Base-by-base conservation (phyloP, 2,888 invertebrate species). In the Isotomurus palustris region DNA sequence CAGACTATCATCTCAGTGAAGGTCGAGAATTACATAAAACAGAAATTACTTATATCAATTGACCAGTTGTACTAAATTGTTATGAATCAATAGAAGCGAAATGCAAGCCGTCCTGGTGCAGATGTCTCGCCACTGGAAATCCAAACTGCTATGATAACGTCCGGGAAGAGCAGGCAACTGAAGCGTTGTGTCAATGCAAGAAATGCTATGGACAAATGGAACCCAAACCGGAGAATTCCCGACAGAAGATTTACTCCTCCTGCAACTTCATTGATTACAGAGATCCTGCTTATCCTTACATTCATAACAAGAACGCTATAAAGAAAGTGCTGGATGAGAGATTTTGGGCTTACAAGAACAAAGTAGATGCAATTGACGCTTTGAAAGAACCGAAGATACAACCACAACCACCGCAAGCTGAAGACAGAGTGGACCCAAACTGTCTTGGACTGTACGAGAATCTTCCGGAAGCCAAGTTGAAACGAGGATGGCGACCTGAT, bases 51-150 rank as follows among this genome's bases (percentile, higher is more conserved):
- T 14, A 40, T n/a, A 40, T 40, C 17, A 8, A 32, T 10, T 10
- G 14, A 10, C 8, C 14, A 3, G 38, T 27, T 19, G 12, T 38
- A 40, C 17, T 19, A 10, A 53, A 44, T 36, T 29, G 53, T 22
- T n/a, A 55, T 59, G 19, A 32, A 53, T 50, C 22, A 32, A 14
- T 27, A 56, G 59, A 51, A 2, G 44, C 52, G 6, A 51, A 60
- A 25, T 51, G 48, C 12, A 68, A 65, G 38, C 59, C 61, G 8
- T 36, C 58, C 8, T 68, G 68, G 68, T 65, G 66, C 40, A 51
- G 64, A 22, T 68, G 68, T 53, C 55, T 68, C 49, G 65, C 68
- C 3, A 68, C 68, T 3, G 64, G 66, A 17, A 58, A 64, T 35
- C 68, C 66, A 14, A 66, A 62, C 48, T 60, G 56, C 22, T 65